Conservation (phyloP, 2,113 vertebrate species). For the Tympanuchus pallidicinctus region DNA sequence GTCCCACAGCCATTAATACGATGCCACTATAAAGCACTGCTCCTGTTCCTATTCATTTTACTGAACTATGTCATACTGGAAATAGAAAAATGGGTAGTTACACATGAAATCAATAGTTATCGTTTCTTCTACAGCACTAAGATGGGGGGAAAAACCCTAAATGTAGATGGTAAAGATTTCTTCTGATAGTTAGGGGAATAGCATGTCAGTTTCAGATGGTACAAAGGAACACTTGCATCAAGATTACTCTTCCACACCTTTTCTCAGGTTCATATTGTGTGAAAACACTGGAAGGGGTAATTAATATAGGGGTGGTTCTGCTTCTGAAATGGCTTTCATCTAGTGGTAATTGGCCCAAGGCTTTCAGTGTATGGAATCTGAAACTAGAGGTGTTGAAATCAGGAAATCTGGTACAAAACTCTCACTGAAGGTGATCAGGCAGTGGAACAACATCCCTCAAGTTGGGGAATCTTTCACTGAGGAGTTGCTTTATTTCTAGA, state of each 20-base stretch:
- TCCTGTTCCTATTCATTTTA: background rate
- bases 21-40: background rate
- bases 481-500: background rate
- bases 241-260: background rate
- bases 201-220: background rate
- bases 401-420: background rate
- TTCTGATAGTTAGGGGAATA: background rate
- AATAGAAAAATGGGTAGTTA: background rate
- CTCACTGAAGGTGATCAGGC: background rate
- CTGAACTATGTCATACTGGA: background rate
- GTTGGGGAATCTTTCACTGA: background rate
- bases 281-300: background rate
- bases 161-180: background rate
- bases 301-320: background rate
- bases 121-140: background rate
- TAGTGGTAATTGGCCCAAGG: background rate
- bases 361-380: background rate
- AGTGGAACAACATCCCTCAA: background rate
- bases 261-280: background rate
- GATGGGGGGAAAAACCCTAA: background rate
- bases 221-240: background rate
- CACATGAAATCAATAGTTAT: background rate
- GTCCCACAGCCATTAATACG: background rate
- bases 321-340: background rate
- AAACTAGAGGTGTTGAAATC: background rate